phyloP scores from a whole-genome alignment of 2,888 invertebrate species.

The Beris chalybata region DNA sequence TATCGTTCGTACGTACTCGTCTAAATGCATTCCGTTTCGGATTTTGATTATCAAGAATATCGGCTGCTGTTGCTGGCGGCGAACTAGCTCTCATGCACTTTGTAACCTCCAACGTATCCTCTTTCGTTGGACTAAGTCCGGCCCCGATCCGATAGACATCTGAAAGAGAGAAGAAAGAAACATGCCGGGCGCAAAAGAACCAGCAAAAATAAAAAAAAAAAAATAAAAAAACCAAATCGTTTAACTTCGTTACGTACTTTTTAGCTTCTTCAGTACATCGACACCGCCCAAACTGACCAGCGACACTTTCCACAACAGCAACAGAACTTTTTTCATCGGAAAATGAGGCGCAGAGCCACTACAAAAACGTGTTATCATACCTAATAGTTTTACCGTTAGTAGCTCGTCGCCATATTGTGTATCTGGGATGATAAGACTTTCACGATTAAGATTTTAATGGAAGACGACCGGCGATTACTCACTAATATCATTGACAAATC shows the following conservation, averaged over 20 bases:
- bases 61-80: conserved; percentile 90
- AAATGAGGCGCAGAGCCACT: conserved; percentile 95
- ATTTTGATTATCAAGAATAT: conserved; percentile 84
- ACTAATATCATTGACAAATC: conserved; percentile 64
- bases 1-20: conserved; percentile 57
- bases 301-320: conserved; percentile 94
- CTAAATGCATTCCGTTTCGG: conserved; percentile 74
- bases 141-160: conserved; percentile 67
- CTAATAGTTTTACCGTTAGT: conserved; percentile 83
- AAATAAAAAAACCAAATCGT: neutral
- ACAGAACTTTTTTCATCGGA: conserved; percentile 96
- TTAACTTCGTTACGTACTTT: conserved; percentile 56
- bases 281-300: conserved; percentile 92
- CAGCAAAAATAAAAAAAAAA: conserved; percentile 8
- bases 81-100: conserved; percentile 92
- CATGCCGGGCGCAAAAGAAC: conserved; percentile 2
- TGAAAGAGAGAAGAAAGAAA: conserved; percentile 5
- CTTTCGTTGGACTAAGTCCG: conserved; percentile 75
- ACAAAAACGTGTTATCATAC: conserved; percentile 96
- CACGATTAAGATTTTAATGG: too few relatives aligned
- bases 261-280: conserved; percentile 76
- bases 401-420: conserved; percentile 73
- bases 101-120: conserved; percentile 95
- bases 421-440: conserved; percentile 41
- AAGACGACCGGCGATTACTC: too few relatives aligned